Conservation (phyloP, 1,140 invertebrate genomes). For the Drosophila triauraria region DNA sequence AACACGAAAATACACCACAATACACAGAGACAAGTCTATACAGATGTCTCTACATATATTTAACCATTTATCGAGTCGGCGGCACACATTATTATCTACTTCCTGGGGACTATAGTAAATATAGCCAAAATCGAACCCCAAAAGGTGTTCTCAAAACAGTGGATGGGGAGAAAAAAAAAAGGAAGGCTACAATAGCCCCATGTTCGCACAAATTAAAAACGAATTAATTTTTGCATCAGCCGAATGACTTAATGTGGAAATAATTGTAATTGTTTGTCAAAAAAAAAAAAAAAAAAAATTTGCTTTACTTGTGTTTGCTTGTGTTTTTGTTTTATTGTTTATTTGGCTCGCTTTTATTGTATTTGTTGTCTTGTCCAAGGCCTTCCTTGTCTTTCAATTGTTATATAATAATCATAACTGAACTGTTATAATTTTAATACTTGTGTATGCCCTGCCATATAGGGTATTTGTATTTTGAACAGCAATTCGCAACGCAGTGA, state of each 20-base stretch:
- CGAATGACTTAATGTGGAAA: conserved; percentile 39
- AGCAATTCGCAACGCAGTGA: no score
- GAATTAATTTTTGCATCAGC: conserved; percentile 41
- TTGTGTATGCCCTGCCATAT: neutral
- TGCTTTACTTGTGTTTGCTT: conserved; percentile 18
- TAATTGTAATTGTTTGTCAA: conserved; percentile 36
- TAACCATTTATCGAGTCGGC: conserved; percentile 29
- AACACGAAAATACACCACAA: neutral
- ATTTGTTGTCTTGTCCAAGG: conserved; percentile 17
- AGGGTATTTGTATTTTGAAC: neutral
- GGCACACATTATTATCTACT: conserved; percentile 33
- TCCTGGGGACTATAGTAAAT: conserved; percentile 27
- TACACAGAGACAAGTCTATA: neutral
- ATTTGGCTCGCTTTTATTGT: neutral
- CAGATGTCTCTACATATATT: conserved; percentile 5
- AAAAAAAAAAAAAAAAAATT: conserved; percentile 3
- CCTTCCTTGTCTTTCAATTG: conserved; percentile 16
- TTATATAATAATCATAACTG: conserved; percentile 26
- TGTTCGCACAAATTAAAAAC: conserved; percentile 34
- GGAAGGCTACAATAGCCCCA: neutral
- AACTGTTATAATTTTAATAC: conserved; percentile 6
- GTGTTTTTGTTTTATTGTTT: neutral
- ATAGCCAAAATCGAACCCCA: conserved; percentile 16
- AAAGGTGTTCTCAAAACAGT: conserved; percentile 13
- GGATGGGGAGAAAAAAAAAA: neutral